Evolutionary conservation across 2,797 vertebrate genomes (phyloP), one percentile per base, ranked within the genome.

Genomic region (Rhodeus uyekii): DNA sequence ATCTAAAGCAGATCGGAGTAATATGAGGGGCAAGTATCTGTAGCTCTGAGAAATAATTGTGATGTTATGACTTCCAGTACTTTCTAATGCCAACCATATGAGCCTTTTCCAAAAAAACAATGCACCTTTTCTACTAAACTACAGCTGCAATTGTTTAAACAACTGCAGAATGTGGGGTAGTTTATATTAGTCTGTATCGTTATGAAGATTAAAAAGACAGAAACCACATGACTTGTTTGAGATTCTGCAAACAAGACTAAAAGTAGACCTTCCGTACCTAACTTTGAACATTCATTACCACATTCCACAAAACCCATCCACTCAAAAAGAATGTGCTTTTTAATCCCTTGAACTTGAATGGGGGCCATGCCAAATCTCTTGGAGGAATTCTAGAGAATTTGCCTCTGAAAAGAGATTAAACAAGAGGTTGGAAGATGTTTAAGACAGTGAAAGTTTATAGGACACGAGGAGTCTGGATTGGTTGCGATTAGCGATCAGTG

Each of bases 131-230:
- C 90, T 91, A 80, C 77, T 1, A 6, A 79, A 83, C 83, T 85
- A 86, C 89, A 93, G 88, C 92, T 91, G 90, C 92, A 92, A 90
- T 84, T 78, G 89, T 88, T 92, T 91, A 92, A 78, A 69, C 68
- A 50, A 73, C 53, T 53, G 19, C 58, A 46, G 38, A 82, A 74
- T 42, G 53, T 67, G 60, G 64, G 76, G 24, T 55, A 53, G 48
- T 78, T 81, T 73, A 68, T 50, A 77, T 68, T 74, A 60, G 67
- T 68, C 48, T 68, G 18, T 67, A 65, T 60, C 69, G 53, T 72
- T 18, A 64, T 64, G 32, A 55, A 24, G 18, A 74, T 39, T 69
- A 80, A 53, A 76, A 48, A 78, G 48, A 76, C 34, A 78, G 76
- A 77, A 73, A 46, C 13, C 24, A 72, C 48, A 44, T 34, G 55